Evolutionary conservation across 2,797 vertebrate species (phyloP).

Genomic region (Rhinophrynus dorsalis): DNA sequence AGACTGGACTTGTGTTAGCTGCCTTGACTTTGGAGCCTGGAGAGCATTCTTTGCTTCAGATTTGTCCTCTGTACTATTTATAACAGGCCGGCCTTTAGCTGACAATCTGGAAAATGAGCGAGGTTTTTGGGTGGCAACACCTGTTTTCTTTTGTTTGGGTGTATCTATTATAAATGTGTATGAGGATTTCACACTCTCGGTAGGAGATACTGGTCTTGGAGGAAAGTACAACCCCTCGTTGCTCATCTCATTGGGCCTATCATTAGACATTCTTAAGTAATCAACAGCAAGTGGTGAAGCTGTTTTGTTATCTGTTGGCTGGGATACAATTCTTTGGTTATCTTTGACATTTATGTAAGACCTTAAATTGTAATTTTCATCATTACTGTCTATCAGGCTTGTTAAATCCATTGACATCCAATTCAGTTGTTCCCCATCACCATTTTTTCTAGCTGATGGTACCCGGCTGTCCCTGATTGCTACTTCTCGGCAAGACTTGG

Average conservation of each 20-base stretch:
- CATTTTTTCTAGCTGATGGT: slow-evolving; percentile 56
- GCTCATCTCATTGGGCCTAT: background rate
- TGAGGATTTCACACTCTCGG: slow-evolving; percentile 76
- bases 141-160: slow-evolving; percentile 54
- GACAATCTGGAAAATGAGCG: slow-evolving; percentile 62
- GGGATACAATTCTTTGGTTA: background rate
- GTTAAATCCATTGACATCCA: slow-evolving; percentile 22
- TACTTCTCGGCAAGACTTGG: slow-evolving; percentile 37
- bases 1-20: background rate
- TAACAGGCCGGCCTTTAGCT: slow-evolving; percentile 56
- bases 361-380: background rate
- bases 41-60: background rate
- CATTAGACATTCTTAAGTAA: slow-evolving; percentile 24
- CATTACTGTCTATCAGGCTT: background rate
- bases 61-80: slow-evolving; percentile 15
- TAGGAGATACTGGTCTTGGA: slow-evolving; percentile 66
- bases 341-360: background rate
- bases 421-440: slow-evolving; percentile 13
- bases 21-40: slow-evolving; percentile 35
- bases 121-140: slow-evolving; percentile 33
- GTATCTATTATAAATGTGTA: slow-evolving; percentile 76
- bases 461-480: slow-evolving; percentile 45
- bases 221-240: slow-evolving; percentile 52
- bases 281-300: background rate
- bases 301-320: background rate